Conservation (phyloP, 2,888 invertebrate genomes). For the Orchestes rusci region DNA sequence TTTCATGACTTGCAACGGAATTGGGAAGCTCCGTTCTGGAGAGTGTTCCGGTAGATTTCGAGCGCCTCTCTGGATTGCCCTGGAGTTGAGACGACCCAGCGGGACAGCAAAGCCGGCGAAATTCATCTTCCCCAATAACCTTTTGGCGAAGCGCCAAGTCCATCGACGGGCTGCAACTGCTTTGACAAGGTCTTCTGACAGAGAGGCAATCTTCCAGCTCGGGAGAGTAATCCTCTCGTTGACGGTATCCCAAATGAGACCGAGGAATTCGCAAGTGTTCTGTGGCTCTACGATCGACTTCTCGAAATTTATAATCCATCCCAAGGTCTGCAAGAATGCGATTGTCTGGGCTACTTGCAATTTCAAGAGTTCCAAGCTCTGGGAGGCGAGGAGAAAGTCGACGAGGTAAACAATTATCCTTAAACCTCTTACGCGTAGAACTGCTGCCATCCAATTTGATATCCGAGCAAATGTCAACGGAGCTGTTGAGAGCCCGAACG, state of each 20-base stretch:
- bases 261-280: constrained; percentile 9
- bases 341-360: too few species aligned
- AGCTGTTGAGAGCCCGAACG: too few species aligned
- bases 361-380: too few species aligned
- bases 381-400: too few species aligned
- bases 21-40: neutral
- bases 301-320: too few species aligned
- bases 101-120: constrained; percentile 7
- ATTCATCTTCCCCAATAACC: constrained; percentile 4
- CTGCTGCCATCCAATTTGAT: too few species aligned
- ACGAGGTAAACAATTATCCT: too few species aligned
- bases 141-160: neutral
- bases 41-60: neutral
- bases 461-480: too few species aligned
- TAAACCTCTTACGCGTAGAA: too few species aligned
- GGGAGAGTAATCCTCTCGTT: constrained; percentile 7
- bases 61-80: neutral
- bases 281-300: constrained; percentile 11
- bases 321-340: constrained; percentile 6
- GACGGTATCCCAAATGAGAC: constrained; percentile 19
- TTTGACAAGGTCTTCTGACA: constrained; percentile 6
- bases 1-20: neutral
- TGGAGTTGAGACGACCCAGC: constrained; percentile 5
- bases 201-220: constrained; percentile 2
- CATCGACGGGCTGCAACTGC: neutral